Conservation (phyloP, 2,113 vertebrate species). For the Stomatorhinus ivindoensis region DNA sequence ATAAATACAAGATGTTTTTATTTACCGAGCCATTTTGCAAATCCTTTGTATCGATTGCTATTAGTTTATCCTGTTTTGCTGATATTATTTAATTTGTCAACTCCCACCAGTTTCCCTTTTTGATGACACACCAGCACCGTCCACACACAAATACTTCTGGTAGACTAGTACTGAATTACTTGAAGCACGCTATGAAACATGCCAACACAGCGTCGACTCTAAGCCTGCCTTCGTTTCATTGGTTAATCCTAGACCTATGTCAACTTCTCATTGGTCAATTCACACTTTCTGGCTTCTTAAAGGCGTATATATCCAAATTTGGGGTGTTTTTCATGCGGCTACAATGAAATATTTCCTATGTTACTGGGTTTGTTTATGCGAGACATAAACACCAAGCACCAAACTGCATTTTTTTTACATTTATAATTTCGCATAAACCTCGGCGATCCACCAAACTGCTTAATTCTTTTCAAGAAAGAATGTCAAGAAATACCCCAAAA, state of each 20-base stretch:
- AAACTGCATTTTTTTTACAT: not conserved
- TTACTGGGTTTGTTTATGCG: not conserved
- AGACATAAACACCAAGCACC: not conserved
- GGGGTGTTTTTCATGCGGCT: not conserved
- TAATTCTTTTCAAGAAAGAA: not conserved
- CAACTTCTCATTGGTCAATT: constrained; percentile 39
- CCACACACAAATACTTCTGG: not conserved
- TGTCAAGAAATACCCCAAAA: not conserved
- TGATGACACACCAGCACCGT: not conserved
- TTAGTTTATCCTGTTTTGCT: not conserved
- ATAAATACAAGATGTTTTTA: not conserved
- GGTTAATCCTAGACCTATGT: constrained; percentile 14
- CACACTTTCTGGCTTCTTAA: constrained; percentile 22
- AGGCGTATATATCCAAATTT: not conserved
- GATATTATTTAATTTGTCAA: not conserved
- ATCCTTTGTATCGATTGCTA: not conserved
- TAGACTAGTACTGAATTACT: not conserved
- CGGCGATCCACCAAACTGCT: not conserved
- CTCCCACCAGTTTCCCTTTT: not conserved
- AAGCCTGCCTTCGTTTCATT: constrained; percentile 32
- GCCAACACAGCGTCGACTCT: constrained; percentile 10
- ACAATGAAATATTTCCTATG: not conserved
- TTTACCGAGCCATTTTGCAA: not conserved
- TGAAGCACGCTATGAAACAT: constrained; percentile 25
- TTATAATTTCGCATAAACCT: no score